These are phyloP conservation scores for Eupithecia exiguata DNA, from an alignment of 2,888 invertebrate species.

Conservation along the genomic window DNA sequence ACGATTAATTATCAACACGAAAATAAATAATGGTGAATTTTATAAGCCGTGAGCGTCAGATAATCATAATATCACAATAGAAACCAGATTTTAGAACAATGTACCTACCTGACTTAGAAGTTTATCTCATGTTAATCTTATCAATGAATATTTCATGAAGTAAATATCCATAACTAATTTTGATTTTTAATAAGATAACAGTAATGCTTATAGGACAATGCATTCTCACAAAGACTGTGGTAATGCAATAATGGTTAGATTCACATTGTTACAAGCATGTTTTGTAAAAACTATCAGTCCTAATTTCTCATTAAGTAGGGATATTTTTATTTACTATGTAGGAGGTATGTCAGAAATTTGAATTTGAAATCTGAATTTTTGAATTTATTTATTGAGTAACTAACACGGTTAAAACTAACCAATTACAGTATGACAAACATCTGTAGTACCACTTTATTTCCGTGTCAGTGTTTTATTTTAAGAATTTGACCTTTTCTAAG, in stretches of 20 bases:
- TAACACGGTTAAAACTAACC: no score
- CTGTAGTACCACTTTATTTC: no score
- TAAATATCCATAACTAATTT: slow-evolving; percentile 15
- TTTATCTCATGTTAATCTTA: slow-evolving; percentile 4
- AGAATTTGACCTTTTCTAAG: no score
- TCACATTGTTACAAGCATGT: slow-evolving; percentile 15
- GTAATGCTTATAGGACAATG: slow-evolving; percentile 37
- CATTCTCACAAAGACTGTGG: slow-evolving; percentile 35
- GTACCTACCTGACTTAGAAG: neutral
- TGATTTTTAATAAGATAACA: slow-evolving; percentile 31
- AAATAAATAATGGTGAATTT: neutral
- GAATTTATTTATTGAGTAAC: no score
- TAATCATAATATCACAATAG: neutral
- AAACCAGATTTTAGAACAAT: neutral
- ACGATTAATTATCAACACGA: neutral
- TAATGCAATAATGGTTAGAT: slow-evolving; percentile 30
- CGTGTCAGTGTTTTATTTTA: no score
- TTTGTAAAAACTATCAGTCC: neutral
- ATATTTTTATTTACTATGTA: neutral
- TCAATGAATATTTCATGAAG: slow-evolving; percentile 20
- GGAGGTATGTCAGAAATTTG: no score
- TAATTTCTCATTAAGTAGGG: neutral
- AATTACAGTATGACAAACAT: no score
- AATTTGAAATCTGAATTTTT: no score
- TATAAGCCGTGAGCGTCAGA: neutral